Conservation (phyloP, 1,140 invertebrate species). For the Hormaphis cornu region DNA sequence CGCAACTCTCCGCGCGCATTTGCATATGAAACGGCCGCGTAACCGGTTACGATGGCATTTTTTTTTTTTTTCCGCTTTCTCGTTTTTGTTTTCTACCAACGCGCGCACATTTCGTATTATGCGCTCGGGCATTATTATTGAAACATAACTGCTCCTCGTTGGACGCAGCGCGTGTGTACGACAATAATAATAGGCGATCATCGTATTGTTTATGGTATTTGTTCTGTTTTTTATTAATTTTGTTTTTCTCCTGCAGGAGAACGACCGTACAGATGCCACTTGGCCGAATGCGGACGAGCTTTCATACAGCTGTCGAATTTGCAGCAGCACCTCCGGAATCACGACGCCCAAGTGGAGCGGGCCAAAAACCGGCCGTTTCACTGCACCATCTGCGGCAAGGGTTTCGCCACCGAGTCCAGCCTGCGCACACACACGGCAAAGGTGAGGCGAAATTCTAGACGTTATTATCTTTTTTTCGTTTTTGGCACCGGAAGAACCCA, state of each 20-base stretch:
- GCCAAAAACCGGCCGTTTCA: slow-evolving; percentile 91
- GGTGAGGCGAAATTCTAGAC: slow-evolving; percentile 51
- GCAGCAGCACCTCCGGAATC: slow-evolving; percentile 91
- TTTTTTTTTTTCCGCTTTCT: slow-evolving; percentile 5
- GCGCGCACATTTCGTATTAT: neutral
- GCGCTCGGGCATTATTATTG: neutral
- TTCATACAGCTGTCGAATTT: slow-evolving; percentile 96
- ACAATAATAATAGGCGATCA: neutral
- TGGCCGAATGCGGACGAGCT: slow-evolving; percentile 86
- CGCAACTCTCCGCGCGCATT: neutral
- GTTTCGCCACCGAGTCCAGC: slow-evolving; percentile 91
- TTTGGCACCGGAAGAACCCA: too few relatives aligned
- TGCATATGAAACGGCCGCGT: slow-evolving; percentile 25
- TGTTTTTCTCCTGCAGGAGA: slow-evolving; percentile 57
- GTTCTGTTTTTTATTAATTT: slow-evolving; percentile 5
- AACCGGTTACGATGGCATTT: slow-evolving; percentile 22
- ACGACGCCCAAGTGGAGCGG: slow-evolving; percentile 88
- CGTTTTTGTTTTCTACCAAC: slow-evolving; percentile 7
- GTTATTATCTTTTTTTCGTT: neutral
- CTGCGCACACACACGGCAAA: slow-evolving; percentile 90
- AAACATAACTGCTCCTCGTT: neutral
- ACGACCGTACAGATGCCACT: slow-evolving; percentile 91
- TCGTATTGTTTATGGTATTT: neutral
- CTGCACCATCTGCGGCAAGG: slow-evolving; percentile 92
- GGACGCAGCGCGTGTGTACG: too few relatives aligned